Evolutionary conservation across 30 jellyfish, hydroid and myxozoan genomes (phyloP).

Genomic region (Mastigias papua): DNA sequence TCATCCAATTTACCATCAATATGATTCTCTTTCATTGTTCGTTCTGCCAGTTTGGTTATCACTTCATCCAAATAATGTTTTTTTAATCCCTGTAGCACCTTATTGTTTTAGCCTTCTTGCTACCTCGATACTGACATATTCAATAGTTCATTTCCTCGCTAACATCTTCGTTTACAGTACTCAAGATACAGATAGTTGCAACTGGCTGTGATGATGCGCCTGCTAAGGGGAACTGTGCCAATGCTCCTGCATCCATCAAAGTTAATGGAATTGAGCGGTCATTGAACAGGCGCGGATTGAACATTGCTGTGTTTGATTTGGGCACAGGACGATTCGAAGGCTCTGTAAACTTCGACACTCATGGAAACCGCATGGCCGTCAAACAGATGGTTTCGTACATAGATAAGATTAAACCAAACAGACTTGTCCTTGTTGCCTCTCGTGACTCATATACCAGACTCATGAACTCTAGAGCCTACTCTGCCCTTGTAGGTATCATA

Average conservation of each 20-base stretch:
- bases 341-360: slow-evolving; percentile 27
- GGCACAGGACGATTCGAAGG: slow-evolving; percentile 35
- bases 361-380: slow-evolving; percentile 32
- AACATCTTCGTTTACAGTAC: slow-evolving; percentile 28
- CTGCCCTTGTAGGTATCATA: slow-evolving; percentile 73
- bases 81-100: too few relatives aligned
- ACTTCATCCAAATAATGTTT: too few relatives aligned
- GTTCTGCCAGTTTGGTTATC: too few relatives aligned
- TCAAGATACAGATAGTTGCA: slow-evolving; percentile 30
- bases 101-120: too few relatives aligned
- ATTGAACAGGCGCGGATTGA: slow-evolving; percentile 57
- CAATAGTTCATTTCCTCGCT: too few relatives aligned
- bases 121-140: too few relatives aligned
- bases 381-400: slow-evolving; percentile 35
- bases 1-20: too few relatives aligned
- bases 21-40: too few relatives aligned
- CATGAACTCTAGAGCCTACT: slow-evolving; percentile 55
- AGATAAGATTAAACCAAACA: slow-evolving; percentile 33
- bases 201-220: slow-evolving; percentile 65
- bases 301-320: slow-evolving; percentile 43
- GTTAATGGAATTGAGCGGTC: slow-evolving; percentile 71
- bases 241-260: slow-evolving; percentile 52
- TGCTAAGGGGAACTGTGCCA: slow-evolving; percentile 45
- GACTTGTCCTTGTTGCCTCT: slow-evolving; percentile 55
- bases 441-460: slow-evolving; percentile 12